Conservation (phyloP, 2,113 vertebrate genomes). For the Rhynchopsitta pachyrhyncha region DNA sequence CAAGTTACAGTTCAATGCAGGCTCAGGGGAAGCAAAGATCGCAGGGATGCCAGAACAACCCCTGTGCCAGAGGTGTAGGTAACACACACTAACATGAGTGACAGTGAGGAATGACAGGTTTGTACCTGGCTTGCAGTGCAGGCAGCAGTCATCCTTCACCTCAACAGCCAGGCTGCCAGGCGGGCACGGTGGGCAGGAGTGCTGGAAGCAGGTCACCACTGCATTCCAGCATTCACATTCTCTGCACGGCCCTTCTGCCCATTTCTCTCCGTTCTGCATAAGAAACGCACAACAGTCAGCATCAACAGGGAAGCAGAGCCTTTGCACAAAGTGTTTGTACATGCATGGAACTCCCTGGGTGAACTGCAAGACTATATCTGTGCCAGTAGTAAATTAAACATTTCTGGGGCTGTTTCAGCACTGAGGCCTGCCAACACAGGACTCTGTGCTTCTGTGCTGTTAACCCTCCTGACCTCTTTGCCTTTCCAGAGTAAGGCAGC, state of each 20-base stretch:
- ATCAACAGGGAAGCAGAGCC: not conserved
- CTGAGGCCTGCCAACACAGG: accelerated
- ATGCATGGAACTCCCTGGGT: accelerated
- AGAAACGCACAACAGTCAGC: not conserved
- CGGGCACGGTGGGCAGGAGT: slow-evolving; percentile 84
- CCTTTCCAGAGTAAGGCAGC: not conserved
- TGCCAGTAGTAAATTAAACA: not conserved
- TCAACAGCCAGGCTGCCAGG: slow-evolving; percentile 69
- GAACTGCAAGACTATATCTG: not conserved
- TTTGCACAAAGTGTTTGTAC: accelerated
- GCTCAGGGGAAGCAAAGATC: accelerated
- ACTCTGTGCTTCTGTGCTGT: accelerated
- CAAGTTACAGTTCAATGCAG: accelerated
- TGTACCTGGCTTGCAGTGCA: slow-evolving; percentile 82
- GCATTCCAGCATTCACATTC: slow-evolving; percentile 81
- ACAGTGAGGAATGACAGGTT: accelerated
- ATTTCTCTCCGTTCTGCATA: slow-evolving; percentile 75
- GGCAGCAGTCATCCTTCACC: slow-evolving; percentile 81
- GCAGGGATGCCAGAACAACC: accelerated
- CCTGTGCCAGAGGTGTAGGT: accelerated
- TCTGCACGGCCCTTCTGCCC: slow-evolving; percentile 80
- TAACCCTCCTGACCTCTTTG: not conserved
- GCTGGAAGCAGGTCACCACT: slow-evolving; percentile 83
- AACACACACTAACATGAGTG: accelerated
- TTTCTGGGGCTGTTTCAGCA: not conserved